Evolutionary conservation across 2,113 vertebrate genomes (phyloP).

Genomic region (Ptyas mucosa): DNA sequence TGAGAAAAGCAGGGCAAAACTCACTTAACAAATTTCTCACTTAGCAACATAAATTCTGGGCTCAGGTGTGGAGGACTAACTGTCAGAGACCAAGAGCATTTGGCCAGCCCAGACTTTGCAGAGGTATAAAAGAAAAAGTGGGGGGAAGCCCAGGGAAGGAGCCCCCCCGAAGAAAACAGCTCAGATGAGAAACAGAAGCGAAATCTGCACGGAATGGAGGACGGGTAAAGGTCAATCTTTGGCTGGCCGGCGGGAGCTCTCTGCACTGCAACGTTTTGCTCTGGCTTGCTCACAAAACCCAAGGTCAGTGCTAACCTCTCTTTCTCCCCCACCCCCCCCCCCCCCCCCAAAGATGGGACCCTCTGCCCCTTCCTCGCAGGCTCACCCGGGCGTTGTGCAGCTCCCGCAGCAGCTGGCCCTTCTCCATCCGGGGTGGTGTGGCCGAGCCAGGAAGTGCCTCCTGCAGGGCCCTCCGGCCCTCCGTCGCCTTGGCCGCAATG

Average conservation of each 20-base stretch:
- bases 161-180: neutral
- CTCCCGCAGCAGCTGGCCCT: slow-evolving; percentile 73
- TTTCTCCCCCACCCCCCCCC: neutral
- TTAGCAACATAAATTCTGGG: neutral
- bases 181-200: neutral
- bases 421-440: slow-evolving; percentile 67
- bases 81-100: neutral
- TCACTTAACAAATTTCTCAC: neutral
- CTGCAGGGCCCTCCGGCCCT: slow-evolving; percentile 32
- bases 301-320: neutral
- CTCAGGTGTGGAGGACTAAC: too few relatives aligned
- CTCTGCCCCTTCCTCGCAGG: accelerated
- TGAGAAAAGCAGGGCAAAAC: neutral
- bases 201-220: neutral
- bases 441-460: slow-evolving; percentile 50
- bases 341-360: neutral
- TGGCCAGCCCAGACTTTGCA: neutral
- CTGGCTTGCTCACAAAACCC: neutral
- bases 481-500: slow-evolving; percentile 25
- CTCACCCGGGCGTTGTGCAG: slow-evolving; percentile 77
- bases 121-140: neutral
- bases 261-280: neutral
- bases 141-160: neutral
- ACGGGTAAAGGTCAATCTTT: accelerated
- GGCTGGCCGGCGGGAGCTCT: neutral